phyloP scores from a whole-genome alignment of 2,113 vertebrate genomes.

The Cyanoliseus patagonus region DNA sequence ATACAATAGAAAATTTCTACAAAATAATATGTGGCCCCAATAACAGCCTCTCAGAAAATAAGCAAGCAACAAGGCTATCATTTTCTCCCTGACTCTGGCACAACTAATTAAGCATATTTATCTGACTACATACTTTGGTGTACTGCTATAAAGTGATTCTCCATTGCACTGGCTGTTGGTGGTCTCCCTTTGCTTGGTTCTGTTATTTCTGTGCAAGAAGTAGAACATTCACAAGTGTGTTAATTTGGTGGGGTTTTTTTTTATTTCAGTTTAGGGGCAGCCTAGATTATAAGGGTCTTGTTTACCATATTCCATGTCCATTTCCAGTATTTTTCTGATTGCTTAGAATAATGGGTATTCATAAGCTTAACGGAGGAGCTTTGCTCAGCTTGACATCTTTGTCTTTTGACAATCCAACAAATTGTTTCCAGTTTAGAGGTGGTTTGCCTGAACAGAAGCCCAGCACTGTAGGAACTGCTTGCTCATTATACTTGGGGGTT shows the following conservation, averaged over 20 bases:
- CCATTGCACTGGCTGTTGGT: not conserved
- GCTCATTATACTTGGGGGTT: not conserved
- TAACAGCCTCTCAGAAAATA: not conserved
- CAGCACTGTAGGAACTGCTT: not conserved
- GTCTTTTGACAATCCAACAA: not conserved
- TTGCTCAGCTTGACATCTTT: not conserved
- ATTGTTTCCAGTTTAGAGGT: not conserved
- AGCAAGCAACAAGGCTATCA: not conserved
- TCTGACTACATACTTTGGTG: not conserved
- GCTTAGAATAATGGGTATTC: slow-evolving; percentile 12
- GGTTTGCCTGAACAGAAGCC: not conserved
- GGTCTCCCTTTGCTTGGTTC: not conserved
- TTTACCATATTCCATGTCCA: not conserved
- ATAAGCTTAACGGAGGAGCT: not conserved
- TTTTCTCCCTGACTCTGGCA: not conserved
- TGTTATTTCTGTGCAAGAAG: not conserved
- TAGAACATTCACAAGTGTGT: not conserved
- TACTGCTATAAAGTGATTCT: not conserved
- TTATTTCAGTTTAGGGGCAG: not conserved
- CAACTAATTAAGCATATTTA: slow-evolving; percentile 47
- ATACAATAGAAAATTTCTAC: not conserved
- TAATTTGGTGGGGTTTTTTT: not conserved
- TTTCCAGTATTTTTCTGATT: not conserved
- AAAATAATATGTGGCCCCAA: not conserved
- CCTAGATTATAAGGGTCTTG: not conserved